Percentiles rank a stretch among this genome's conserved stretches.
Conservation (phyloP, 2,797 vertebrate species). For the Anguilla pacifica region DNA sequence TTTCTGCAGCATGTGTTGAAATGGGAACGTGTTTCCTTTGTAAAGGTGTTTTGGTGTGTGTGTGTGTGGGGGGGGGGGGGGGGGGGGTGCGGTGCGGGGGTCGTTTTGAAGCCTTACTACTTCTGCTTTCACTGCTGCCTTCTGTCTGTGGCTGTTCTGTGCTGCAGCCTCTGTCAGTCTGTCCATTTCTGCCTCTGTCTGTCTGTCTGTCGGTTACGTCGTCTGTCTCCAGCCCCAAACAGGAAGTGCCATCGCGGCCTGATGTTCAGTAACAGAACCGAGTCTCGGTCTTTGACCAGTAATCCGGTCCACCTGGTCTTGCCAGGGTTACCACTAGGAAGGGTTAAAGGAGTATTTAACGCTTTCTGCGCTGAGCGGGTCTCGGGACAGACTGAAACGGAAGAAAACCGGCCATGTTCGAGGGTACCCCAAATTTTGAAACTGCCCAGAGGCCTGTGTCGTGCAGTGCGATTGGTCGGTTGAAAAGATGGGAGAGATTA, state of each 20-base stretch:
- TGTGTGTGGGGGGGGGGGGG: slow-evolving; percentile 24
- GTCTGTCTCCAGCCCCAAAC: background rate
- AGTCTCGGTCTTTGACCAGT: no score
- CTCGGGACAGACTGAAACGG: no score
- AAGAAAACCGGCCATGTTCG: no score
- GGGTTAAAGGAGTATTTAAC: no score
- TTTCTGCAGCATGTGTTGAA: background rate
- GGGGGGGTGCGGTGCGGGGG: background rate
- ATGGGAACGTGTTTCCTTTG: background rate
- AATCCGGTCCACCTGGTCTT: background rate
- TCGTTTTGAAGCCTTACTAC: slow-evolving; percentile 62
- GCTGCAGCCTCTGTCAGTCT: slow-evolving; percentile 30
- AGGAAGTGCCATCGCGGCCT: background rate
- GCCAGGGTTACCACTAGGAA: no score
- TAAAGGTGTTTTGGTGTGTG: background rate
- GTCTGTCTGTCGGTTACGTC: slow-evolving; percentile 1
- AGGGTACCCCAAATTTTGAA: no score
- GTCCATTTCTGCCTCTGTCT: slow-evolving; percentile 16
- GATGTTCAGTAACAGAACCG: background rate
- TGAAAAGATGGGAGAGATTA: no score
- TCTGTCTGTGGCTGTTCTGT: slow-evolving; percentile 53
- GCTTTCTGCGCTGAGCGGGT: no score
- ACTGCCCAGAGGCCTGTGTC: no score
- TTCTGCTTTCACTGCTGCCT: slow-evolving; percentile 59
- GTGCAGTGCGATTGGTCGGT: no score